Evolutionary conservation across 2,113 vertebrate species (phyloP).

Genomic region (Probosciger aterrimus): DNA sequence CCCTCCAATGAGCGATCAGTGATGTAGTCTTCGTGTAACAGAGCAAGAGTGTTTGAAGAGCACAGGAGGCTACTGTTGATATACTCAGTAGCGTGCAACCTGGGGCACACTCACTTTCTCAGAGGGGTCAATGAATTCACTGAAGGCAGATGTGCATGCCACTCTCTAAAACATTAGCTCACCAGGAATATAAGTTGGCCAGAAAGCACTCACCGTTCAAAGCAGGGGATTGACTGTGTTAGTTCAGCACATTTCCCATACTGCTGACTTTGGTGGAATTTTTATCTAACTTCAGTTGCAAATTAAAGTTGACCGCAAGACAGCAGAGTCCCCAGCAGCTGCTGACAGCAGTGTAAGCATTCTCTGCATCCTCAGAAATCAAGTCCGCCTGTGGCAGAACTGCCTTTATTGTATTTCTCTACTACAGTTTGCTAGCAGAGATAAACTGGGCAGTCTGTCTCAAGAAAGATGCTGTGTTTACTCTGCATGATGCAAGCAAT

Average conservation of each 20-base stretch:
- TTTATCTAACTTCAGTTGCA: background rate
- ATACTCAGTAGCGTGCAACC: no score
- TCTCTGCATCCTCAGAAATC: background rate
- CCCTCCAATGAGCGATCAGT: fast-evolving
- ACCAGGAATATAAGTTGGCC: background rate
- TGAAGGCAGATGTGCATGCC: background rate
- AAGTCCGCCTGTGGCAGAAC: background rate
- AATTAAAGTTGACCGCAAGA: background rate
- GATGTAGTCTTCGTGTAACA: background rate
- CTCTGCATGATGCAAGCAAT: background rate
- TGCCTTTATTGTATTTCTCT: background rate
- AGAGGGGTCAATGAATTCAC: background rate
- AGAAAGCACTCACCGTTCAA: background rate
- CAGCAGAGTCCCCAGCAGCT: background rate
- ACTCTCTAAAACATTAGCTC: background rate
- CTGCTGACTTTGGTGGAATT: background rate
- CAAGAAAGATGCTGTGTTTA: background rate
- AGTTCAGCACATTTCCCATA: background rate
- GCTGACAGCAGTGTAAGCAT: background rate
- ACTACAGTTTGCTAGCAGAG: background rate
- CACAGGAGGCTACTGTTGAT: background rate
- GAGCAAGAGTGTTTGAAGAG: background rate
- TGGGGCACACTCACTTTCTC: fast-evolving
- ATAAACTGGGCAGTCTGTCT: background rate
- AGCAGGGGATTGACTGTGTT: background rate